phyloP scores from a whole-genome alignment of 2,113 vertebrate species.

The Holacanthus passer region DNA sequence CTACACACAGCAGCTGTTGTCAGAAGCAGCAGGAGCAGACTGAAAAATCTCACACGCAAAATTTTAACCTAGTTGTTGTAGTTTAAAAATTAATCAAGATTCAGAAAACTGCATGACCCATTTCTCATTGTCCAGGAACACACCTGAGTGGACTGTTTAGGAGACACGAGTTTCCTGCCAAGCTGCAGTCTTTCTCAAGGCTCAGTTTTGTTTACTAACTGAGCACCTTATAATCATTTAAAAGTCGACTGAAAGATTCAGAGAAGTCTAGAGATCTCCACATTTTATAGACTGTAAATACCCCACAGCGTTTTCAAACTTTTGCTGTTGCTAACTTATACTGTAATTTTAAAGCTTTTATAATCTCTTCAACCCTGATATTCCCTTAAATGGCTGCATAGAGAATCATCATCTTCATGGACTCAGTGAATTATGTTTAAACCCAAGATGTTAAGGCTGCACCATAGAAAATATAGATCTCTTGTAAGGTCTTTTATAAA shows the following conservation, averaged over 20 bases:
- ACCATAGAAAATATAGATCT: neutral
- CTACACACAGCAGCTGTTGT: neutral
- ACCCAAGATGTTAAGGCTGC: neutral
- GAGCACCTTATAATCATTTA: neutral
- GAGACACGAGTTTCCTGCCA: neutral
- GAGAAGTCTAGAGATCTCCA: neutral
- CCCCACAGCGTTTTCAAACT: neutral
- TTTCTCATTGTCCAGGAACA: neutral
- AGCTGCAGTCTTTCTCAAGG: neutral
- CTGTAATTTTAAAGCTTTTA: neutral
- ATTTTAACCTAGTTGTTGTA: conserved; percentile 30
- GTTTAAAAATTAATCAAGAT: conserved; percentile 32
- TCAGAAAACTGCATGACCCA: neutral
- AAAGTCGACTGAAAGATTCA: neutral
- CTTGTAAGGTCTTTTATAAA: neutral
- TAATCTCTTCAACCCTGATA: neutral
- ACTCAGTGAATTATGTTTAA: neutral
- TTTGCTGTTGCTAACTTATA: neutral
- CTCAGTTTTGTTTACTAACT: neutral
- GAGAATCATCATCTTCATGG: neutral
- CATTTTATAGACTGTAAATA: neutral
- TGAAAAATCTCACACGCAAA: conserved; percentile 26
- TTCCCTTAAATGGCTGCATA: neutral
- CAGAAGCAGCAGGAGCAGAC: conserved; percentile 11
- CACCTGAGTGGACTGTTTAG: neutral